Evolutionary conservation across 53 echinoderm and acorn worm species (phyloP).

Genomic region (Mesocentrotus franciscanus): DNA sequence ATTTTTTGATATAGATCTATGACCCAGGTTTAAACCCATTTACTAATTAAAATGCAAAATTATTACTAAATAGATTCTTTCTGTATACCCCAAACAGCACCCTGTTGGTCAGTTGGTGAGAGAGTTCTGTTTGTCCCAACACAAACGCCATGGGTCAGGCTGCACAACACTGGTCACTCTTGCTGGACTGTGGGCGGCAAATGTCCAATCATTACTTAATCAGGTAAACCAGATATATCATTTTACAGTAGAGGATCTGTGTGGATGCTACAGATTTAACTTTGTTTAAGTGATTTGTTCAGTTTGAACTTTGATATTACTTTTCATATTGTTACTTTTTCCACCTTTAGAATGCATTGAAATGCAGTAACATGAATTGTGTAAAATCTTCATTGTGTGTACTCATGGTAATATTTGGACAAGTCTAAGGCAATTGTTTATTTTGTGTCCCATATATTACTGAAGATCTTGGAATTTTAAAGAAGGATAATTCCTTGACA

Average conservation of each 20-base stretch:
- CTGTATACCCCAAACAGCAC: constrained; percentile 68
- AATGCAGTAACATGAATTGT: no score
- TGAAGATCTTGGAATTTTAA: no score
- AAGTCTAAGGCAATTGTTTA: no score
- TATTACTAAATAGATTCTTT: neutral
- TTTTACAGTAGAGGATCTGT: neutral
- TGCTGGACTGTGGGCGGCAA: constrained; percentile 74
- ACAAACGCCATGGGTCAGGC: constrained; percentile 76
- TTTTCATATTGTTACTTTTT: no score
- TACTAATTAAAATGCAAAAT: neutral
- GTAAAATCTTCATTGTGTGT: no score
- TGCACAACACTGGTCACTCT: constrained; percentile 79
- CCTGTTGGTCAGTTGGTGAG: constrained; percentile 80
- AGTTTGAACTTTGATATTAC: no score
- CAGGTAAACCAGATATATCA: constrained; percentile 65
- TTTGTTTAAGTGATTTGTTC: no score
- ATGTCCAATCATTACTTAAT: constrained; percentile 67
- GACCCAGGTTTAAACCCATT: neutral
- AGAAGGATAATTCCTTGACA: no score
- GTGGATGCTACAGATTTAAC: neutral
- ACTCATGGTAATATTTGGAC: no score
- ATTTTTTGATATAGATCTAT: no score
- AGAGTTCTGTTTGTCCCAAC: constrained; percentile 75
- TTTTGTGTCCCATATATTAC: no score
- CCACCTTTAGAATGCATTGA: no score